Conservation (phyloP, 2,113 vertebrate species). For the Prinia subflava region DNA sequence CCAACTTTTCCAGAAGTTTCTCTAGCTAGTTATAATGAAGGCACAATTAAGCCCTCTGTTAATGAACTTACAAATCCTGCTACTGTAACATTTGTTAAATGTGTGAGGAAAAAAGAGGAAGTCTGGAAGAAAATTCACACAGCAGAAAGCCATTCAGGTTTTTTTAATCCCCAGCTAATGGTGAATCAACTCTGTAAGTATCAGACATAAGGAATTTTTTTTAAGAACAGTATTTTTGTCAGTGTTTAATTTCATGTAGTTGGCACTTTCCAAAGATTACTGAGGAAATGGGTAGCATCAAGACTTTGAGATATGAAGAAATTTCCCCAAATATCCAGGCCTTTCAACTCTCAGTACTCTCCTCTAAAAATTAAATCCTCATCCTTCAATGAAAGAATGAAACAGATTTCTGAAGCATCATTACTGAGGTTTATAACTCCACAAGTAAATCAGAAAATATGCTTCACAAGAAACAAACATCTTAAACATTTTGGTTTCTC, state of each 20-base stretch:
- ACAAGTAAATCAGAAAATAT: not conserved
- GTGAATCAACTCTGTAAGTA: not conserved
- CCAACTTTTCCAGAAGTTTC: not conserved
- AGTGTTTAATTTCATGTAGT: constrained; percentile 10
- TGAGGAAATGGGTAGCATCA: not conserved
- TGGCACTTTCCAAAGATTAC: constrained; percentile 1
- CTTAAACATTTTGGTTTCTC: not conserved
- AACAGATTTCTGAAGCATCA: not conserved
- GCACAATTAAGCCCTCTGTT: not conserved
- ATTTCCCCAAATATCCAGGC: not conserved
- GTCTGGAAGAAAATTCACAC: not conserved
- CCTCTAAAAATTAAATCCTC: not conserved
- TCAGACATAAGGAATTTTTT: constrained; percentile 1
- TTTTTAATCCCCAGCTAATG: not conserved
- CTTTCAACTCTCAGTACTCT: not conserved
- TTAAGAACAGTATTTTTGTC: constrained; percentile 10
- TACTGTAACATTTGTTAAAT: constrained; percentile 11
- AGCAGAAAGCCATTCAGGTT: not conserved
- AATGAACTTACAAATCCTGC: not conserved
- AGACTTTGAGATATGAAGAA: constrained; percentile 6
- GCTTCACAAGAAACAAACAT: not conserved
- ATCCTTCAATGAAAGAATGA: not conserved
- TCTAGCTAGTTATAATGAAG: not conserved
- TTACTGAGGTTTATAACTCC: not conserved
- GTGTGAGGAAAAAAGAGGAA: not conserved